Evolutionary conservation across 2,113 vertebrate species (phyloP), one percentile per base, ranked within the genome.

Genomic region (Varanus salvator): DNA sequence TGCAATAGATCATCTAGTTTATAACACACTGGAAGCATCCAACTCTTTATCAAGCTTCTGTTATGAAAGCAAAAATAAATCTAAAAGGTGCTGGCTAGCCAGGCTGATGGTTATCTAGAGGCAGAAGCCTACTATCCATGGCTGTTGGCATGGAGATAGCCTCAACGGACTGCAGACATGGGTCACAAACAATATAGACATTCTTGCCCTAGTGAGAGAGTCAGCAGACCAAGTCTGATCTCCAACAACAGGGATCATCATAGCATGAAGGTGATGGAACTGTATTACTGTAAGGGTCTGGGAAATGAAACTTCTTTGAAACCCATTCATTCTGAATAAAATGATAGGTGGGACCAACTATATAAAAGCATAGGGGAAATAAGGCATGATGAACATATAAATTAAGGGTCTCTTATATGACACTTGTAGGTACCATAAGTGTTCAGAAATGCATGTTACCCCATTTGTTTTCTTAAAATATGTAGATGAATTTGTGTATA

Each of bases 121-220:
- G 72, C n/a, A 72, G 9, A 64, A 72, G 71, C 12, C 3, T 72
- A 72, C 9, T 12, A 21, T 4, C 17, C 21, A 52, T 29, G 31
- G 66, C 27, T 52, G 84, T 71, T 85, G 84, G 29, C 68, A 85
- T 85, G 68, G 84, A 85, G 68, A 85, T 29, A 72, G 50, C 29
- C 84, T 85, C 50, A 8, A 15, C 44, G 71, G 48, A 85, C 19
- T 72, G 48, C 29, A 34, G 23, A 34, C 68, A 52, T 11, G n/a
- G 60, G 38, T 21, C 48, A 85, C 68, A 85, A 85, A n/a, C 29
- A 31, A 31, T 15, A 72, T 23, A 74, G 38, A 15, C 34, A 1
- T 19, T 78, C 76, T 78, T 50, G 44, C 8, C 44, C 21, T 48
- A 48, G 38, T 50, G 19, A 48, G 21, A 48, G 38, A 77, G 21